These are phyloP conservation scores for Brachionus asplanchnoidis DNA, from an alignment of 1,140 invertebrate genomes.

Conservation along the genomic window DNA sequence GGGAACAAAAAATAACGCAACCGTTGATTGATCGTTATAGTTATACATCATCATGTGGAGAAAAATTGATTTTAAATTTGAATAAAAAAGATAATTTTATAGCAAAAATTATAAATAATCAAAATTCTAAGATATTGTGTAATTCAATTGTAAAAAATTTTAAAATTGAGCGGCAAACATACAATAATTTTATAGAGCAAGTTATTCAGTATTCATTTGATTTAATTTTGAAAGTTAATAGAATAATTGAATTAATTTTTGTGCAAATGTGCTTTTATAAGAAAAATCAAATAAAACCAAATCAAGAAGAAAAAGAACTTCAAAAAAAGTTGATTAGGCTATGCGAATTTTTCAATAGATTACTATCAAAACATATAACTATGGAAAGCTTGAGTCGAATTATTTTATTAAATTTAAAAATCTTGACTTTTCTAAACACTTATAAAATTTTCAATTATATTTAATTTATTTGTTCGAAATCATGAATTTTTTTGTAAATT, in stretches of 20 bases:
- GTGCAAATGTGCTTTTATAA: neutral
- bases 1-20: neutral
- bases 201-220: neutral
- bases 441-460: neutral
- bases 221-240: neutral
- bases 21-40: neutral
- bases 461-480: neutral
- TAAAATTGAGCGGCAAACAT: neutral
- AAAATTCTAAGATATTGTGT: neutral
- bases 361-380: neutral
- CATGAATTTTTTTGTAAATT: neutral
- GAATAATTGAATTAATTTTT: neutral
- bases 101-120: neutral
- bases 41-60: neutral
- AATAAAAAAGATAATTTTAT: neutral
- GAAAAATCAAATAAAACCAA: neutral
- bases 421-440: neutral
- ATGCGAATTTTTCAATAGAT: neutral
- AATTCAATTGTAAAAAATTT: neutral
- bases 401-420: neutral
- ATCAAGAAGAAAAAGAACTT: neutral
- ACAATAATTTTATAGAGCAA: neutral
- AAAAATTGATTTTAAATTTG: neutral
- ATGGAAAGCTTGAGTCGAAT: neutral
- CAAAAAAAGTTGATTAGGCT: neutral